Percentiles rank a stretch among this genome's conserved stretches.
phyloP scores from a whole-genome alignment of 2,888 invertebrate genomes.

The Lottia gigantea region DNA sequence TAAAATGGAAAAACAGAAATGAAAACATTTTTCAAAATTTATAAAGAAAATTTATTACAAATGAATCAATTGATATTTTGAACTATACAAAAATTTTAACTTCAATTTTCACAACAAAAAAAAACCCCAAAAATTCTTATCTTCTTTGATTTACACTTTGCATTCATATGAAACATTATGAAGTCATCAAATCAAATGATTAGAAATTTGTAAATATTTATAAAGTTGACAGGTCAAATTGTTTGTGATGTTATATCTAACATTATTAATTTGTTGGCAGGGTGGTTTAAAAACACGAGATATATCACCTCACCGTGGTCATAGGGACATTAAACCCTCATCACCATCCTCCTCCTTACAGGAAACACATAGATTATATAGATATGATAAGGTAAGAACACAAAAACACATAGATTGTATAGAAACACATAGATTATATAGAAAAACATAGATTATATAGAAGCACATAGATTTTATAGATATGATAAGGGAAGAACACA shows the following conservation, averaged over 20 bases:
- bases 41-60: too few species aligned
- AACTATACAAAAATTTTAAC: too few species aligned
- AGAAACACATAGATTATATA: slow-evolving; percentile 51
- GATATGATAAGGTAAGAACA: slow-evolving; percentile 52
- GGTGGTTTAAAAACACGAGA: background rate
- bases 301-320: background rate
- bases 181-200: too few species aligned
- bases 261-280: slow-evolving; percentile 9
- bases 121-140: too few species aligned
- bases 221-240: background rate
- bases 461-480: slow-evolving; percentile 51
- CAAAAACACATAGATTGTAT: too few species aligned
- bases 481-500: slow-evolving; percentile 50
- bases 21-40: too few species aligned
- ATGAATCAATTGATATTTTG: too few species aligned
- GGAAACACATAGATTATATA: slow-evolving; percentile 52
- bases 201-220: background rate
- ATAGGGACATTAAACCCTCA: slow-evolving; percentile 36
- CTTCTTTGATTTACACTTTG: too few species aligned
- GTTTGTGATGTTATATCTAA: slow-evolving; percentile 2
- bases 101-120: too few species aligned
- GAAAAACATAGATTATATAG: slow-evolving; percentile 54
- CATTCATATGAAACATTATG: too few species aligned
- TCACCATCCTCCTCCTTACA: slow-evolving; percentile 53
- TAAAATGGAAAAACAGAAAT: too few species aligned